A percentile compares a stretch with the other conserved stretches of the same genome.
Evolutionary conservation across 2,888 invertebrate genomes (phyloP).

Genomic region (Oeneis ivallda): DNA sequence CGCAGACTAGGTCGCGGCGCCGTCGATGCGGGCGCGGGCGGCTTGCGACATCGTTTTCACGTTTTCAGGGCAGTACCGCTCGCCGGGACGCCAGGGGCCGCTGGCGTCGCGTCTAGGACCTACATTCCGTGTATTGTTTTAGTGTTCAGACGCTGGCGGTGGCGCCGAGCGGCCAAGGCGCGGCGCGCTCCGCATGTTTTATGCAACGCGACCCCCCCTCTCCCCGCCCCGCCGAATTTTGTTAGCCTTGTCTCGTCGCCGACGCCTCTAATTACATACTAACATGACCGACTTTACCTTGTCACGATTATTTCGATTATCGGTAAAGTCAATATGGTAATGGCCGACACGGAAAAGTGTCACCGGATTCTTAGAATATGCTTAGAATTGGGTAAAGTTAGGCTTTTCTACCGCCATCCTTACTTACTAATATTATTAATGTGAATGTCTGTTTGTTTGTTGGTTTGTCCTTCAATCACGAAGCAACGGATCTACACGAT

Average conservation of each 20-base stretch:
- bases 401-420: not conserved
- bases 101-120: conserved; percentile 48
- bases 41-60: conserved; percentile 42
- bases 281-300: conserved; percentile 68
- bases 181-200: conserved; percentile 63
- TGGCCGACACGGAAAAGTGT: conserved; percentile 44
- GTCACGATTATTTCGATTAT: conserved; percentile 62
- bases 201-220: conserved; percentile 73
- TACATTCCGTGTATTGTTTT: conserved; percentile 64
- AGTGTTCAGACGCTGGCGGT: conserved; percentile 36
- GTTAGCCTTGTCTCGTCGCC: conserved; percentile 60
- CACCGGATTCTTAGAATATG: conserved; percentile 22
- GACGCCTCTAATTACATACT: conserved; percentile 71
- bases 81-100: conserved; percentile 39
- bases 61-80: conserved; percentile 45
- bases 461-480: too few species aligned
- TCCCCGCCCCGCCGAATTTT: conserved; percentile 63
- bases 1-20: conserved; percentile 3
- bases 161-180: conserved; percentile 56
- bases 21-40: conserved; percentile 20
- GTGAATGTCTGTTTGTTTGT: too few species aligned
- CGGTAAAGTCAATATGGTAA: conserved; percentile 58
- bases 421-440: not conserved
- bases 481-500: too few species aligned
- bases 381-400: conserved; percentile 5